Percentiles rank a stretch among this genome's conserved stretches.
Conservation (phyloP, 1,140 invertebrate species). For the Solenopsis invicta region DNA sequence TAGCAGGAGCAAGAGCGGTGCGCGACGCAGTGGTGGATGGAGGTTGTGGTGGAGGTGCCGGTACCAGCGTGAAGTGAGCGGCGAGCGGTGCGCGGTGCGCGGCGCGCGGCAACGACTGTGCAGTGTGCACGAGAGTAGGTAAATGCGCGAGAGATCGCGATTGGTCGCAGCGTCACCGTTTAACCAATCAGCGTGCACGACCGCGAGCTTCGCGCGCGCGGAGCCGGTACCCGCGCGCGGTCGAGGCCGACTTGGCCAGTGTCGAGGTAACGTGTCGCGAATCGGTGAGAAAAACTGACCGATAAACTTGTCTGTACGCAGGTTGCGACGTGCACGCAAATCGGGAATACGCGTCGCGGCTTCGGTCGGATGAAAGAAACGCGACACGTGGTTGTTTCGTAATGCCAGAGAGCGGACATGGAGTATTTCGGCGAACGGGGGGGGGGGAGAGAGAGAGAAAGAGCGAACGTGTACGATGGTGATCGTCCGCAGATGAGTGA, state of each 20-base stretch:
- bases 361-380: background rate
- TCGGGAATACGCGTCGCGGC: no score
- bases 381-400: background rate
- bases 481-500: slow-evolving; percentile 49
- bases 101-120: no score
- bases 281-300: slow-evolving; percentile 39
- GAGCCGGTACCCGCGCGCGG: slow-evolving; percentile 53
- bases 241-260: slow-evolving; percentile 9
- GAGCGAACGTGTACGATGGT: slow-evolving; percentile 52
- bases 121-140: no score
- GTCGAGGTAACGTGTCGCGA: slow-evolving; percentile 30
- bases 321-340: background rate
- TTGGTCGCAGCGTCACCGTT: slow-evolving; percentile 20
- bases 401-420: slow-evolving; percentile 21
- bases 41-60: background rate
- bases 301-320: background rate
- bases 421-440: slow-evolving; percentile 23
- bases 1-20: background rate
- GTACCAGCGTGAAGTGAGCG: no score
- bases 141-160: slow-evolving; percentile 23
- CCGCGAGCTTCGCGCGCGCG: slow-evolving; percentile 48
- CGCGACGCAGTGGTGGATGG: background rate
- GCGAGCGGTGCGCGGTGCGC: no score
- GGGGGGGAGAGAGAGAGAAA: slow-evolving; percentile 27
- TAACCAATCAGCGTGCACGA: slow-evolving; percentile 48